Evolutionary conservation across 2,797 vertebrate species (phyloP).

Genomic region (Enteromius paludinosus): DNA sequence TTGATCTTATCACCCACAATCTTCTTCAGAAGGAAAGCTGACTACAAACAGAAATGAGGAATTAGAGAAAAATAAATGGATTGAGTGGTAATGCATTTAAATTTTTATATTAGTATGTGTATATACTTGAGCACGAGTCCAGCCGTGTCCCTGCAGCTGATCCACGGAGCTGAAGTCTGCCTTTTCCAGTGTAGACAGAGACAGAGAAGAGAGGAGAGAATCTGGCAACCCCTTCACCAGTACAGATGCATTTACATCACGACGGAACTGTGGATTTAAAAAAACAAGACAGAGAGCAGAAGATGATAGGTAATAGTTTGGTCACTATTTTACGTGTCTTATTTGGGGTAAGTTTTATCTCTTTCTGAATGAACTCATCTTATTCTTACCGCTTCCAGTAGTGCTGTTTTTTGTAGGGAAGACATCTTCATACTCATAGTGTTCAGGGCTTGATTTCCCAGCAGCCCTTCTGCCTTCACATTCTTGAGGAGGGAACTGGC

Average conservation of each 20-base stretch:
- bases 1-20: constrained; percentile 50
- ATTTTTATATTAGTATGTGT: neutral
- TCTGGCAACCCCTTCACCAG: constrained; percentile 64
- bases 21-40: constrained; percentile 61
- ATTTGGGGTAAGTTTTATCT: neutral
- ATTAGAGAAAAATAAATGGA: neutral
- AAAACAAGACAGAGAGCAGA: neutral
- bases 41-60: constrained; percentile 45
- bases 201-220: constrained; percentile 63
- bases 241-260: constrained; percentile 51
- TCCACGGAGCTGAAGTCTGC: constrained; percentile 65
- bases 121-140: constrained; percentile 71
- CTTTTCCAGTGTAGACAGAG: constrained; percentile 66
- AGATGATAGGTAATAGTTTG: neutral
- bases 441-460: constrained; percentile 63
- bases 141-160: constrained; percentile 63
- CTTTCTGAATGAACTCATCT: neutral
- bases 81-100: neutral
- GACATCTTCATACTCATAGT: constrained; percentile 65
- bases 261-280: constrained; percentile 60
- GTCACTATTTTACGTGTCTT: neutral
- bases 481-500: constrained; percentile 61
- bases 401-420: constrained; percentile 68
- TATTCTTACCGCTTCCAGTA: constrained; percentile 71
- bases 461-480: constrained; percentile 59